Conservation (phyloP, 2,113 vertebrate species). For the Ovis canadensis region DNA sequence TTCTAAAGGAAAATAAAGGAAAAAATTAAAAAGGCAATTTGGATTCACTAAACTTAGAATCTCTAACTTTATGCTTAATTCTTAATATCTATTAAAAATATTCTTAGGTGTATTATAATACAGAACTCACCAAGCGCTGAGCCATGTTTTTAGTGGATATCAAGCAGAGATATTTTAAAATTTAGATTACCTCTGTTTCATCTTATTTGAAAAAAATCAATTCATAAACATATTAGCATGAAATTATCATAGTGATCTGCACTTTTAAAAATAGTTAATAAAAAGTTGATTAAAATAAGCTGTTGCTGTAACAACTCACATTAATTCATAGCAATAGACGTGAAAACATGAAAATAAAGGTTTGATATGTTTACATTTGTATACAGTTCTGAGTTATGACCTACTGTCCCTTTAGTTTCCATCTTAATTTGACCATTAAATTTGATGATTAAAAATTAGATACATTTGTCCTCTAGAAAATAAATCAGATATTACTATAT, state of each 20-base stretch:
- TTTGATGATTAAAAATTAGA: background rate
- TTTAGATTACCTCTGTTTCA: background rate
- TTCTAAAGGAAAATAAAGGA: conserved; percentile 81
- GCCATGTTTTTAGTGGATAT: background rate
- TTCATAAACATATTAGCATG: background rate
- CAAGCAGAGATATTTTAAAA: background rate
- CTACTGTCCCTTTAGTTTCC: background rate
- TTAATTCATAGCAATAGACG: background rate
- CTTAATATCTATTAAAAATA: background rate
- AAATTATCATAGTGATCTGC: background rate
- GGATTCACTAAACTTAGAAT: background rate
- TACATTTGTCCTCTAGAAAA: background rate
- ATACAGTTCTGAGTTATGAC: background rate
- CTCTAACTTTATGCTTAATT: conserved; percentile 8
- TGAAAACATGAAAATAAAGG: background rate
- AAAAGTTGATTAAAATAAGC: background rate
- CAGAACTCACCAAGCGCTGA: background rate
- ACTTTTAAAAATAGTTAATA: background rate
- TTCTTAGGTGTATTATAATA: background rate
- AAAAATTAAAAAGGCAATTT: background rate
- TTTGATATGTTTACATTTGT: background rate
- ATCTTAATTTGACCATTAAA: background rate
- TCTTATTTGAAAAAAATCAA: background rate
- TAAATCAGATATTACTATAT: background rate
- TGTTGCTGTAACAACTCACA: background rate